These are phyloP conservation scores for Heliconius hortense DNA, from an alignment of 2,888 invertebrate species.

Conservation along the genomic window DNA sequence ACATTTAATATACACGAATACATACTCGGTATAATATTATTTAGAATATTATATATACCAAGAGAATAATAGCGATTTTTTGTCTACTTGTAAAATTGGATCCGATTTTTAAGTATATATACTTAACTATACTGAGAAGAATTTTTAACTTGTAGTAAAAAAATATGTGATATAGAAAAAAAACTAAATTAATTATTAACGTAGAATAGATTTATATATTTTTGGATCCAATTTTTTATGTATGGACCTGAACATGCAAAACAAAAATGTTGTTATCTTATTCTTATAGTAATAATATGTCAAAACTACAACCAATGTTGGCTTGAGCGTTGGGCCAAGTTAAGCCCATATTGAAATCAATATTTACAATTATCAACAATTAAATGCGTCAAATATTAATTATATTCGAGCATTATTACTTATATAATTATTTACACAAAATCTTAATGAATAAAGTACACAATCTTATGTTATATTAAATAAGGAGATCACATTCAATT, in stretches of 20 bases:
- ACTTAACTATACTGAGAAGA: neutral
- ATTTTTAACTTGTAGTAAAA: too few species aligned
- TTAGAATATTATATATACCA: neutral
- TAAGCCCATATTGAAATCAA: neutral
- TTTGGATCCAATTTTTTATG: too few species aligned
- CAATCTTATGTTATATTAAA: neutral
- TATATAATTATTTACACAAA: conserved; percentile 9
- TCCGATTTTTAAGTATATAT: neutral
- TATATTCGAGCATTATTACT: neutral
- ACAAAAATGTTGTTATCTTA: neutral
- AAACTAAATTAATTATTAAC: too few species aligned
- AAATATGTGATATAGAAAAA: too few species aligned
- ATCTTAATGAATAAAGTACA: neutral
- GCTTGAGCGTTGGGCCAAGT: conserved; percentile 16
- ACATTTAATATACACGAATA: neutral
- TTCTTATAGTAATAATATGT: neutral
- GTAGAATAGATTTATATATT: too few species aligned
- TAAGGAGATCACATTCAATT: conserved; percentile 23
- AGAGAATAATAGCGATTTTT: neutral
- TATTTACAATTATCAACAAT: conserved; percentile 9
- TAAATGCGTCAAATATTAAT: neutral
- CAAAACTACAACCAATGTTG: conserved; percentile 6
- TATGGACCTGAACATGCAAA: too few species aligned
- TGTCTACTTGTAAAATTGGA: neutral
- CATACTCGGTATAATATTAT: neutral